phyloP scores from a whole-genome alignment of 2,888 invertebrate species.

The Hedychridium roseum region DNA sequence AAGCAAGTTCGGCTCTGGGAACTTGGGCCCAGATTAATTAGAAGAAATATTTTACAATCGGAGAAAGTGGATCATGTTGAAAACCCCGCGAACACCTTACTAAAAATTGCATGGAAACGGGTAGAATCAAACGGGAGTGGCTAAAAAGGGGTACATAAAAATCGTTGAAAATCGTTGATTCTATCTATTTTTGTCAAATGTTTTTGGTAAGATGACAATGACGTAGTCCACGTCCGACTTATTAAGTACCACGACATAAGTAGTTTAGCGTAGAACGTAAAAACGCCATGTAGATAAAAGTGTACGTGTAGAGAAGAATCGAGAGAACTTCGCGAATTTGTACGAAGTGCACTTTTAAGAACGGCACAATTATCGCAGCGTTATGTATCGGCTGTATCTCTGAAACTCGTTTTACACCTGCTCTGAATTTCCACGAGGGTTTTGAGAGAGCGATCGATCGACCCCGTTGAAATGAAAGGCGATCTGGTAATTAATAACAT shows the following conservation, averaged over 20 bases:
- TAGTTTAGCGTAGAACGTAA: slow-evolving; percentile 36
- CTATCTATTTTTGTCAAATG: neutral
- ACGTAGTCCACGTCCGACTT: neutral
- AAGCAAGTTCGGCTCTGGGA: slow-evolving; percentile 10
- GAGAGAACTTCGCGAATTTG: no score
- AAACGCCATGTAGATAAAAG: slow-evolving; percentile 15
- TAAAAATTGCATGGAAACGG: no score
- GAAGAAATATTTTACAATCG: no score
- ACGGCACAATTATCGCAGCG: slow-evolving; percentile 2
- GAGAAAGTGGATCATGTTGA: slow-evolving; percentile 27
- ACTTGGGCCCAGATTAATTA: no score
- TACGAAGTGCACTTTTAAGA: slow-evolving; percentile 29
- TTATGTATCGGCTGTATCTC: slow-evolving; percentile 12
- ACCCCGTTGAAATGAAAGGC: neutral
- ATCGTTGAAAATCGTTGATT: no score
- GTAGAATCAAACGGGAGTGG: no score
- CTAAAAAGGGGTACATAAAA: no score
- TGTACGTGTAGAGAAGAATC: slow-evolving; percentile 28
- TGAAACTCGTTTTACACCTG: slow-evolving; percentile 6
- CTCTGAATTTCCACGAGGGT: no score
- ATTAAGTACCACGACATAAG: slow-evolving; percentile 10
- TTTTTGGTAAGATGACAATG: neutral
- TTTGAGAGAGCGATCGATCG: no score
- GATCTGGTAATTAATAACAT: neutral
- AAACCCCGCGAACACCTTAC: slow-evolving; percentile 23